Evolutionary conservation across 2,797 vertebrate genomes (phyloP).

Genomic region (Lophotriccus pileatus): DNA sequence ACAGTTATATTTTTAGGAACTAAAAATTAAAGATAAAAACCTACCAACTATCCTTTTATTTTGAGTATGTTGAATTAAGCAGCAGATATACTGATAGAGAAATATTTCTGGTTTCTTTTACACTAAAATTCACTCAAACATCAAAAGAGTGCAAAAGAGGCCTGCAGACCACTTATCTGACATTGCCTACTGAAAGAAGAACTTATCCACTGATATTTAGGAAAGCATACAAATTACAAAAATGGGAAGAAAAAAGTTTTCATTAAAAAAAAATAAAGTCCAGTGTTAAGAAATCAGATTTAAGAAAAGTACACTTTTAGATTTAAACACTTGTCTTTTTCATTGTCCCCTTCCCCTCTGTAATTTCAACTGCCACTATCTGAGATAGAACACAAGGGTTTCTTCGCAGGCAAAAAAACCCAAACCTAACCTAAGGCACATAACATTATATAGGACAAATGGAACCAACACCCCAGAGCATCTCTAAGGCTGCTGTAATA

Average conservation of each 20-base stretch:
- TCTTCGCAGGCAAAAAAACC: not conserved
- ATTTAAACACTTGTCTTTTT: not conserved
- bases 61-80: not conserved
- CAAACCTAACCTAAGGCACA: not conserved
- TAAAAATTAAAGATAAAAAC: not conserved
- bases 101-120: not conserved
- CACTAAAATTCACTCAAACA: not conserved
- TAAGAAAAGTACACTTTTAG: not conserved
- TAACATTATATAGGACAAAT: fast-evolving
- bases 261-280: not conserved
- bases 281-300: not conserved
- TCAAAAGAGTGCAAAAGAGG: not conserved
- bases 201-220: not conserved
- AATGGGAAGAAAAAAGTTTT: not conserved
- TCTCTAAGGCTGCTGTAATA: not conserved
- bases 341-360: not conserved
- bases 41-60: not conserved
- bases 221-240: not conserved
- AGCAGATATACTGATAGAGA: not conserved
- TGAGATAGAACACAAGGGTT: not conserved
- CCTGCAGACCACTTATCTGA: not conserved
- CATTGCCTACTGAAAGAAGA: not conserved
- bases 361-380: not conserved
- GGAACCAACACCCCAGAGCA: not conserved
- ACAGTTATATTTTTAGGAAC: not conserved